phyloP scores from a whole-genome alignment of 2,888 invertebrate species.

The Ichneumoninae sp. region DNA sequence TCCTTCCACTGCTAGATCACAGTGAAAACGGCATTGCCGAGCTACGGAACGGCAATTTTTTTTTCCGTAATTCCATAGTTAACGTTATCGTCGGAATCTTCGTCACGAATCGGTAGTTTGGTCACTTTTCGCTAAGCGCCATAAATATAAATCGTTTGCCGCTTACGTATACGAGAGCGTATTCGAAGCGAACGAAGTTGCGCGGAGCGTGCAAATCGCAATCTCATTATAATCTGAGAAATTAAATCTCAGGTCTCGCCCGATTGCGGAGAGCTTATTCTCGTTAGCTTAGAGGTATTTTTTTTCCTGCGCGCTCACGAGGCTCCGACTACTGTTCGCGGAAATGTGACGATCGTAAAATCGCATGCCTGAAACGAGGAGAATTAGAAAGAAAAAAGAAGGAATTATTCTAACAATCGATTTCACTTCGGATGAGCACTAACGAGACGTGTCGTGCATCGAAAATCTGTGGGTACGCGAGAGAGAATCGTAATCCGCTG shows the following conservation, averaged over 20 bases:
- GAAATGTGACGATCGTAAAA: slow-evolving; percentile 12
- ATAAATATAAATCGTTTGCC: background rate
- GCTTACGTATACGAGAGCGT: background rate
- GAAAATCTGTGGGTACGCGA: background rate
- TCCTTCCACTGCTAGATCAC: background rate
- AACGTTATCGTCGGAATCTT: background rate
- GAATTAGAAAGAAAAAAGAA: background rate
- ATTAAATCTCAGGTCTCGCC: background rate
- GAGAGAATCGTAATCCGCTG: background rate
- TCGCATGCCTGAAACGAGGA: background rate
- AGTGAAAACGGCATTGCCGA: slow-evolving; percentile 26
- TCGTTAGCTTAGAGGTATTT: background rate
- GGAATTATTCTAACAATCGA: no score
- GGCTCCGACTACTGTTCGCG: background rate
- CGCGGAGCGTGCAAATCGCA: background rate
- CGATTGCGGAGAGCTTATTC: slow-evolving; percentile 5
- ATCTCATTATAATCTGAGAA: slow-evolving; percentile 14
- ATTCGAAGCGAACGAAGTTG: slow-evolving; percentile 1
- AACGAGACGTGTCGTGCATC: background rate
- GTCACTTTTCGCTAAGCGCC: background rate
- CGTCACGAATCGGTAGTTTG: slow-evolving; percentile 1
- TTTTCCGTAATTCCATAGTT: slow-evolving; percentile 3
- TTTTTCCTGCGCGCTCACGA: background rate
- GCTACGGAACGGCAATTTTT: background rate
- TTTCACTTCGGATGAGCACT: no score